Evolutionary conservation across 2,797 vertebrate species (phyloP).

Genomic region (Eulemur albifrons): DNA sequence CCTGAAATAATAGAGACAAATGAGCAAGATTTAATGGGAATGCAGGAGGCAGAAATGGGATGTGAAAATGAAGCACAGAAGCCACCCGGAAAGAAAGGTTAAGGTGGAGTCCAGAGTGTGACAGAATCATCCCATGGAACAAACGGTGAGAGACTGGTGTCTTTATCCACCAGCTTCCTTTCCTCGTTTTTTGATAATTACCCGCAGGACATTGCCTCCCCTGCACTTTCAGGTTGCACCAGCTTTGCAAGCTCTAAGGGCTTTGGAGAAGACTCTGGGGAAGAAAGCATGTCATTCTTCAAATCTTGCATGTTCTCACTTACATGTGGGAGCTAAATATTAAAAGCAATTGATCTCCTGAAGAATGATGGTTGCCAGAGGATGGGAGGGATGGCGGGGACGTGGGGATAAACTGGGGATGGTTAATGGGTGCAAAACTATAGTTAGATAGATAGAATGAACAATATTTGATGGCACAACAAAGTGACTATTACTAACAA

Average conservation of each 20-base stretch:
- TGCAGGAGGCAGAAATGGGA: not conserved
- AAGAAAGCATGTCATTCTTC: not conserved
- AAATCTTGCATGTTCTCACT: not conserved
- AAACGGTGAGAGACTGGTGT: not conserved
- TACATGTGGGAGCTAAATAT: not conserved
- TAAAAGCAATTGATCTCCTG: not conserved
- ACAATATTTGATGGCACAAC: too few species aligned
- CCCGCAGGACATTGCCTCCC: not conserved
- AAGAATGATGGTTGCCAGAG: not conserved
- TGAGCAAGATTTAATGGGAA: not conserved
- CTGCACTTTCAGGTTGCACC: not conserved
- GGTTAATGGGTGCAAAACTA: not conserved
- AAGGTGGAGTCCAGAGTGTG: not conserved
- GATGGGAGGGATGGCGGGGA: not conserved
- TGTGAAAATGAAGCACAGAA: not conserved
- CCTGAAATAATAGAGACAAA: not conserved
- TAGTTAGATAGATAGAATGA: not conserved
- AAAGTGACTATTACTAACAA: not conserved
- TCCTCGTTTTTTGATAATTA: not conserved
- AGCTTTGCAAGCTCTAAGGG: not conserved
- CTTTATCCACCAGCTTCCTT: not conserved
- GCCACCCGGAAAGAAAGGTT: not conserved
- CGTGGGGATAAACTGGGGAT: not conserved
- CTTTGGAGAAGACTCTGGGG: not conserved
- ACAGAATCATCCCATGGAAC: not conserved